Conservation (phyloP, 1,140 invertebrate species). For the Gonioctena quinquepunctata region DNA sequence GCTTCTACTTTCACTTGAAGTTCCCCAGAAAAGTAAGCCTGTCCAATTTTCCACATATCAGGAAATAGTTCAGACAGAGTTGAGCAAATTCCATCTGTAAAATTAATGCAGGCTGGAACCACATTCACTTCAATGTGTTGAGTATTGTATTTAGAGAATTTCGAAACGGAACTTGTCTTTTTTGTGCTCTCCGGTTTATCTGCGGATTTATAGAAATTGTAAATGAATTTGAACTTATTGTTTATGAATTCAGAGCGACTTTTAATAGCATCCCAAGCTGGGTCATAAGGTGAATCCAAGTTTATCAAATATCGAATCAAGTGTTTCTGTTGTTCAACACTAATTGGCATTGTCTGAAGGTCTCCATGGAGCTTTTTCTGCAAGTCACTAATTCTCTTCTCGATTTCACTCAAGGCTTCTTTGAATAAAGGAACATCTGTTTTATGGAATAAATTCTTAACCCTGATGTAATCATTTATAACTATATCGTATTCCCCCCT, state of each 20-base stretch:
- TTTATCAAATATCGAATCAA: conserved; percentile 78
- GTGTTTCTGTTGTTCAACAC: conserved; percentile 93
- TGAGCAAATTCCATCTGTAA: conserved; percentile 75
- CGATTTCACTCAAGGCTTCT: conserved; percentile 88
- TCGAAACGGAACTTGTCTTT: conserved; percentile 37
- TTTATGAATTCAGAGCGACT: conserved; percentile 77
- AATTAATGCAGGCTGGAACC: conserved; percentile 65
- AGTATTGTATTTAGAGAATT: conserved; percentile 48
- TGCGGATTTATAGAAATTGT: conserved; percentile 61
- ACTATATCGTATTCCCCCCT: conserved; percentile 96
- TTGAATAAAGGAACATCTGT: conserved; percentile 88
- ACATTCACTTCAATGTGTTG: conserved; percentile 46
- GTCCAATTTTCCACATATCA: conserved; percentile 87
- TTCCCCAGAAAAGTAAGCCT: conserved; percentile 87
- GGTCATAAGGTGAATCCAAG: conserved; percentile 78
- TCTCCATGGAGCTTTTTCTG: conserved; percentile 79
- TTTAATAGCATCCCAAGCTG: conserved; percentile 91
- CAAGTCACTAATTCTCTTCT: conserved; percentile 82
- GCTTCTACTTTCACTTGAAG: conserved; percentile 70
- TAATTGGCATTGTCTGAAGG: conserved; percentile 84
- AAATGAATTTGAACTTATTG: conserved; percentile 66
- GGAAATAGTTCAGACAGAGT: conserved; percentile 73
- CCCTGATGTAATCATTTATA: conserved; percentile 96
- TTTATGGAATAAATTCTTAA: conserved; percentile 94
- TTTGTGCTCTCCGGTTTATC: conserved; percentile 43